phyloP scores from a whole-genome alignment of 1,140 invertebrate genomes.

The Leguminivora glycinivorella region DNA sequence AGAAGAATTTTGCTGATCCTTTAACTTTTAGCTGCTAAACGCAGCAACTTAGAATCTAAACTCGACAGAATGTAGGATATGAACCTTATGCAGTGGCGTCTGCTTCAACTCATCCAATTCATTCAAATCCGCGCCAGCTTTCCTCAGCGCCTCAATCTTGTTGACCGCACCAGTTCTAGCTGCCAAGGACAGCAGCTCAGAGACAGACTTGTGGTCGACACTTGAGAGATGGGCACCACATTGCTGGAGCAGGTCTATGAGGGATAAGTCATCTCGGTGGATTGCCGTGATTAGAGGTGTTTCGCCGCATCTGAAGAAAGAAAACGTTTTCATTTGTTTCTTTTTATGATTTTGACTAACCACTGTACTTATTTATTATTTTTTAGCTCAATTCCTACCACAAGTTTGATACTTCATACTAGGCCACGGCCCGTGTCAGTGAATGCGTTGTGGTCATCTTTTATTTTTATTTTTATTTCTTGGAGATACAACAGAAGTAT shows the following conservation, averaged over 20 bases:
- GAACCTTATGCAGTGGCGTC: conserved; percentile 58
- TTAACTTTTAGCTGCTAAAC: too few relatives aligned
- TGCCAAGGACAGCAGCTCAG: conserved; percentile 53
- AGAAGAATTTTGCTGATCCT: too few relatives aligned
- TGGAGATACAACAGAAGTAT: too few relatives aligned
- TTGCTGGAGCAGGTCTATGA: conserved; percentile 56
- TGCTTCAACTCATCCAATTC: conserved; percentile 54
- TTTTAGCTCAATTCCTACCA: too few relatives aligned
- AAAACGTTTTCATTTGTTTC: not conserved
- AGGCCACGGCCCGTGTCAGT: too few relatives aligned
- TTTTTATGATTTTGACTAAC: too few relatives aligned
- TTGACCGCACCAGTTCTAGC: conserved; percentile 46
- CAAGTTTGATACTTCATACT: too few relatives aligned
- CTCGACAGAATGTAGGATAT: not conserved
- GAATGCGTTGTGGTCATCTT: too few relatives aligned
- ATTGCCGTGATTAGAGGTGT: conserved; percentile 63
- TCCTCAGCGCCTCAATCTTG: conserved; percentile 50
- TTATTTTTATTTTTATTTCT: too few relatives aligned
- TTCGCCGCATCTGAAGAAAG: conserved; percentile 55
- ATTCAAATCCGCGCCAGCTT: conserved; percentile 60
- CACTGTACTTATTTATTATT: too few relatives aligned
- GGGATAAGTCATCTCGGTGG: conserved; percentile 45
- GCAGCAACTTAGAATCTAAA: too few relatives aligned
- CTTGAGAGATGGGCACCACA: conserved; percentile 60
- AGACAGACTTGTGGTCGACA: conserved; percentile 45